Evolutionary conservation across 2,888 invertebrate genomes (phyloP).

Genomic region (Metallyticus violacea): DNA sequence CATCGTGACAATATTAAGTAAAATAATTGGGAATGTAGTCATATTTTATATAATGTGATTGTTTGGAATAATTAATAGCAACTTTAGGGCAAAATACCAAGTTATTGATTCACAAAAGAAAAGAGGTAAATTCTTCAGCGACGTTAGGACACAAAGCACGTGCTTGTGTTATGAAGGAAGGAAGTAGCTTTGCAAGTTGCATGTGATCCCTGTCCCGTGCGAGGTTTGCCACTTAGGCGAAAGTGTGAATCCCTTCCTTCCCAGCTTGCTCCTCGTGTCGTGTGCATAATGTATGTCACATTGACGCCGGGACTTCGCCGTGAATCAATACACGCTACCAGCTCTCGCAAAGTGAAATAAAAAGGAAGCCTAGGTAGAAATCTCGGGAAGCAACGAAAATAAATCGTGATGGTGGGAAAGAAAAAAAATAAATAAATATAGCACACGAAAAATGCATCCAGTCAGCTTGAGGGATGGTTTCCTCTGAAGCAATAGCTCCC

Average conservation of each 20-base stretch:
- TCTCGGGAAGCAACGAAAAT: not conserved
- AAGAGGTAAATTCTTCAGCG: too few relatives aligned
- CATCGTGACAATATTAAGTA: too few relatives aligned
- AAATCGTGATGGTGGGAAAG: too few relatives aligned
- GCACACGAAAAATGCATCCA: too few relatives aligned
- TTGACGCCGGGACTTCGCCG: not conserved
- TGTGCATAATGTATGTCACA: slow-evolving; percentile 8
- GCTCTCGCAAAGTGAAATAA: not conserved
- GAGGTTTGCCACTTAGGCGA: not conserved
- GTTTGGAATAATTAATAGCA: too few relatives aligned
- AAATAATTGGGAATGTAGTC: too few relatives aligned
- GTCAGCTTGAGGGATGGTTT: not conserved
- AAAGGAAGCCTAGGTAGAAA: not conserved
- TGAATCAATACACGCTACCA: slow-evolving; percentile 13
- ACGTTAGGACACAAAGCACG: too few relatives aligned
- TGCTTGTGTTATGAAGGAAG: not conserved
- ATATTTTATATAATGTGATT: too few relatives aligned
- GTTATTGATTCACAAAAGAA: too few relatives aligned
- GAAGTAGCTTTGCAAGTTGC: not conserved
- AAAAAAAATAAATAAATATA: too few relatives aligned
- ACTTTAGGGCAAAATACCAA: too few relatives aligned
- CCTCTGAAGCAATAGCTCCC: not conserved
- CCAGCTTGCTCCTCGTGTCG: not conserved
- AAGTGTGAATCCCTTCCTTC: not conserved
- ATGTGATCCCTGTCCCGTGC: not conserved